A percentile compares a stretch with the other conserved stretches of the same genome.
phyloP scores from a whole-genome alignment of 2,888 invertebrate species.

The Rambutsinella grinnellia region DNA sequence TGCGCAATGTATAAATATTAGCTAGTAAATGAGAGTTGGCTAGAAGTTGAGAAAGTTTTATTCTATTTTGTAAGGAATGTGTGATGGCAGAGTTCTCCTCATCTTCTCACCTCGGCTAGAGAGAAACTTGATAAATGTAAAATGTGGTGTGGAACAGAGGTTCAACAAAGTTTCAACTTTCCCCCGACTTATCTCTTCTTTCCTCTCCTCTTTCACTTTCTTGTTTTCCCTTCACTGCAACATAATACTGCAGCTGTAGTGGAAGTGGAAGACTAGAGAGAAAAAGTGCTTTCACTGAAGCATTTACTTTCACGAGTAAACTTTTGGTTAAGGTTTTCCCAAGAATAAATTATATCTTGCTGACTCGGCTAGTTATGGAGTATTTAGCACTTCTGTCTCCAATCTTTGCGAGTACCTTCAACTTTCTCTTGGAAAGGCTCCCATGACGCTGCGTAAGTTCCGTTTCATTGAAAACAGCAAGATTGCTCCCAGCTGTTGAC shows the following conservation, averaged over 20 bases:
- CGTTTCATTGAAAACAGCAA: too few species aligned
- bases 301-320: conserved; percentile 7
- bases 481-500: conserved; percentile 49
- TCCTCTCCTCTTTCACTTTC: conserved; percentile 7
- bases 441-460: too few species aligned
- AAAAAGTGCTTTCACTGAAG: not conserved
- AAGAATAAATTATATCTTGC: conserved; percentile 43
- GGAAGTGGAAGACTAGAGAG: not conserved
- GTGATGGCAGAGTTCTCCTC: too few species aligned
- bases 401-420: too few species aligned
- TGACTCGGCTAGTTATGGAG: conserved; percentile 44
- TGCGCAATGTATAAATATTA: too few species aligned
- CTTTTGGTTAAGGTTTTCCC: conserved; percentile 29
- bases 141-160: conserved; percentile 49
- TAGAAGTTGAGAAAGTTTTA: too few species aligned
- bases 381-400: conserved; percentile 38
- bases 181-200: conserved; percentile 28
- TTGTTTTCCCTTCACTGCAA: conserved; percentile 2
- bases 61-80: too few species aligned
- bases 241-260: too few species aligned
- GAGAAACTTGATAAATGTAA: conserved; percentile 48
- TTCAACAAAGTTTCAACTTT: conserved; percentile 52
- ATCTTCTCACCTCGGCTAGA: conserved; percentile 29
- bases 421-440: too few species aligned
- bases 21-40: too few species aligned